Evolutionary conservation across 1,140 invertebrate genomes (phyloP).

Genomic region (Zaprionus tsacasi): DNA sequence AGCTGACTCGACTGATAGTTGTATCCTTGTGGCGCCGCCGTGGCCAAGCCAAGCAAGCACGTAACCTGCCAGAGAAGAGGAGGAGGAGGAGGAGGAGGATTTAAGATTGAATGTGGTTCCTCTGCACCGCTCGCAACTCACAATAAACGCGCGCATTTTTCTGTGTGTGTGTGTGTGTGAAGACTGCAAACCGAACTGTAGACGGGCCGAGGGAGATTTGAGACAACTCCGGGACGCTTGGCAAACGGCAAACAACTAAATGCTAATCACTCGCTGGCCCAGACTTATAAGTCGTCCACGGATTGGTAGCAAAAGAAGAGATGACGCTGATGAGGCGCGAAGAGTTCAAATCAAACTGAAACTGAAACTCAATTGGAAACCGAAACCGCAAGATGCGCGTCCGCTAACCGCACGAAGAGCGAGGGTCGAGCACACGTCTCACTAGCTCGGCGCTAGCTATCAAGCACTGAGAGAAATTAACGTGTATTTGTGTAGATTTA

Average conservation of each 20-base stretch:
- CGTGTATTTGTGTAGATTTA: not conserved
- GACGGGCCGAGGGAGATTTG: not conserved
- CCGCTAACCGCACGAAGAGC: slow-evolving; percentile 47
- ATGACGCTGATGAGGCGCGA: slow-evolving; percentile 46
- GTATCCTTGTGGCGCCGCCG: slow-evolving; percentile 74
- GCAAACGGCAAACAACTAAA: slow-evolving; percentile 81
- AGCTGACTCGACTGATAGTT: slow-evolving; percentile 62
- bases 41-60: slow-evolving; percentile 61
- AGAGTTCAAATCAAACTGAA: slow-evolving; percentile 70
- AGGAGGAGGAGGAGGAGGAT: not conserved
- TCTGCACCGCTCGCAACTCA: slow-evolving; percentile 48
- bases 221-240: slow-evolving; percentile 60
- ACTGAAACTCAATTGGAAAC: slow-evolving; percentile 50
- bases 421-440: slow-evolving; percentile 31
- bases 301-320: slow-evolving; percentile 12
- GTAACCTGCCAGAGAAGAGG: slow-evolving; percentile 43
- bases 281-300: slow-evolving; percentile 71
- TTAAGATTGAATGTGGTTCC: not conserved
- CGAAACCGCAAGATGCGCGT: slow-evolving; percentile 42
- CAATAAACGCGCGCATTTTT: slow-evolving; percentile 77
- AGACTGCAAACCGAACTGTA: slow-evolving; percentile 8
- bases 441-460: slow-evolving; percentile 3
- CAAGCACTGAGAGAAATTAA: not conserved
- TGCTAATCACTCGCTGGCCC: slow-evolving; percentile 73
- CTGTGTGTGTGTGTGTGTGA: not conserved